Percentiles rank a stretch among this genome's conserved stretches.
These are phyloP conservation scores for Nibea coibor DNA, from an alignment of 2,113 vertebrate genomes.

Conservation along the genomic window DNA sequence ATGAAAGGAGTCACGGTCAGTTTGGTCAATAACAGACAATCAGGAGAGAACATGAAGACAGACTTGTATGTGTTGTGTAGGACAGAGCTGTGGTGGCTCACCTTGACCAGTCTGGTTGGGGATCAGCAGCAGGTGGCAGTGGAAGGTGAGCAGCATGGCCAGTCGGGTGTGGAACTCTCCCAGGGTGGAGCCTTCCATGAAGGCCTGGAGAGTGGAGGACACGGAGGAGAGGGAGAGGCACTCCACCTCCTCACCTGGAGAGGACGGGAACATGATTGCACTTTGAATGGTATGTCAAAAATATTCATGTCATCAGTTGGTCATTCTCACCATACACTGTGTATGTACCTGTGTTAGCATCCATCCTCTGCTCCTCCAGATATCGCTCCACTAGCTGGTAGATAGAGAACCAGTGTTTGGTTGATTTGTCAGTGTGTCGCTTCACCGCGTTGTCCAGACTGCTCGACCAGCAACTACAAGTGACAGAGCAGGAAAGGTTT, in stretches of 20 bases:
- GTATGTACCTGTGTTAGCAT: conserved; percentile 79
- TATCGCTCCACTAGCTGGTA: conserved; percentile 94
- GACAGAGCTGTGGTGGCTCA: conserved; percentile 59
- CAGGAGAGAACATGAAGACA: neutral
- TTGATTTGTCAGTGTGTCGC: conserved; percentile 89
- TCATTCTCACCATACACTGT: neutral
- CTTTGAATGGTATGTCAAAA: neutral
- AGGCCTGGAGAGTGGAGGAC: conserved; percentile 90
- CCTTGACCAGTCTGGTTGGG: conserved; percentile 87
- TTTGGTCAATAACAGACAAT: neutral
- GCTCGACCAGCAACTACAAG: conserved; percentile 92
- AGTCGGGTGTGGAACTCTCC: conserved; percentile 92
- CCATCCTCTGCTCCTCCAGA: conserved; percentile 84
- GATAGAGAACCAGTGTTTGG: conserved; percentile 95
- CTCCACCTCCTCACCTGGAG: conserved; percentile 62
- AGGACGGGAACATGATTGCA: neutral
- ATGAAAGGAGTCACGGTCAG: neutral
- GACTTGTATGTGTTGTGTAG: neutral
- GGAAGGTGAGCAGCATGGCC: conserved; percentile 90
- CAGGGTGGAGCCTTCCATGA: conserved; percentile 92
- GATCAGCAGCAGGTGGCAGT: conserved; percentile 93
- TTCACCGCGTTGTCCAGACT: conserved; percentile 94
- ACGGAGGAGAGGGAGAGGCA: conserved; percentile 81
- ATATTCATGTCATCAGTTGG: neutral
- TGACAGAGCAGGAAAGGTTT: conserved; percentile 7